phyloP scores from a whole-genome alignment of 2,113 vertebrate species.

The Cyanoderma ruficeps region DNA sequence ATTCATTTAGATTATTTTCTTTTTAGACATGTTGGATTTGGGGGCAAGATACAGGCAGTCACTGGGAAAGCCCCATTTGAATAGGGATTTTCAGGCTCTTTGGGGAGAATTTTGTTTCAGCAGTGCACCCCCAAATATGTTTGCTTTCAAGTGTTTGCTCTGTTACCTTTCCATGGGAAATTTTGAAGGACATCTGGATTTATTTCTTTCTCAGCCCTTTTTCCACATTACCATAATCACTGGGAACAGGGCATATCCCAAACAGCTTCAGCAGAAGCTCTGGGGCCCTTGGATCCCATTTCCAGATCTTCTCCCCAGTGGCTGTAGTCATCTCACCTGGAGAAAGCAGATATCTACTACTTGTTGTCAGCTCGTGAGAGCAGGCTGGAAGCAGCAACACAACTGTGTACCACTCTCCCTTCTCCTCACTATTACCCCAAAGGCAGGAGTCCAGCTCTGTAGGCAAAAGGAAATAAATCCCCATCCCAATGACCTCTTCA shows the following conservation, averaged over 20 bases:
- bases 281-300: not conserved
- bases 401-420: not conserved
- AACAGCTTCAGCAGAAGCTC: not conserved
- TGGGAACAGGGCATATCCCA: not conserved
- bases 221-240: not conserved
- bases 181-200: not conserved
- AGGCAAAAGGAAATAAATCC: not conserved
- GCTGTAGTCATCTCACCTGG: not conserved
- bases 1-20: not conserved
- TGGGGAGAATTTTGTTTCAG: not conserved
- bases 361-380: not conserved
- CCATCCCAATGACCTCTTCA: not conserved
- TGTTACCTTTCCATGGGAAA: not conserved
- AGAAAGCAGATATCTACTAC: not conserved
- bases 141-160: not conserved
- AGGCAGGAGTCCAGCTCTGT: not conserved
- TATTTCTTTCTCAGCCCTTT: not conserved
- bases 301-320: not conserved
- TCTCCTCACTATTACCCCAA: not conserved
- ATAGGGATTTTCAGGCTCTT: not conserved
- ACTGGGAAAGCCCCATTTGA: not conserved
- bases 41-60: not conserved
- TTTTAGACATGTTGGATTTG: not conserved
- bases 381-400: not conserved
- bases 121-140: not conserved